Evolutionary conservation across 2,888 invertebrate species (phyloP), one percentile per base, ranked within the genome.

Genomic region (Andricus quercusramuli): DNA sequence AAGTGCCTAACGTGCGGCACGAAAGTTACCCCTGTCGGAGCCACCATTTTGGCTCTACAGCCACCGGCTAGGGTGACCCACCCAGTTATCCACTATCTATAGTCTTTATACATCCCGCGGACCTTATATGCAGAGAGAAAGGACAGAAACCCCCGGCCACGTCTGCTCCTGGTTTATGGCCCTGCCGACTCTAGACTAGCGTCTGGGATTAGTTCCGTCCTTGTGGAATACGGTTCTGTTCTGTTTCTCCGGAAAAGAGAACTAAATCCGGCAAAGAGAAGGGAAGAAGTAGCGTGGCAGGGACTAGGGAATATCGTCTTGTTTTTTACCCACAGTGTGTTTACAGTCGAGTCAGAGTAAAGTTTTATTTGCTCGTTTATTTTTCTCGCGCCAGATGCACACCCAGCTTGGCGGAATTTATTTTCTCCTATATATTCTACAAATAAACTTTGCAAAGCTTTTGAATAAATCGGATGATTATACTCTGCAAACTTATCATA

Each of bases 41-140:
- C 87, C 85, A 87, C 87, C 87, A 87, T 87, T 87, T 87, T 87
- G 87, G 81, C 84, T 82, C 79, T 41, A 65, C 82, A 83, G 81
- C 78, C 85, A n/a, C 64, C 13, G 32, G 74, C 13, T n/a, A 41
- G 74, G 51, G 51, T 51, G 51, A 70, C 47, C 29, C 22, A 29
- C 51, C 64, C 64, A 1, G 13, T 22, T 29, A 51, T 51, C 74
- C 56, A 74, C 51, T 51, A 29, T 66, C 66, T 32, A 32, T 56
- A 44, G 44, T 15, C 44, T 44, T 3, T 37, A 13, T 47, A 59
- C 59, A 59, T 22, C 59, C 59, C 41, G 37, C 67, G 47, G 47
- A 32, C 70, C 70, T 74, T 74, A 74, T 74, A 37, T 56, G 22
- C 59, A 64, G 37, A 44, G 64, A 77, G 64, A 77, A 64, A 62